phyloP scores from a whole-genome alignment of 2,113 vertebrate genomes.

The Aramus guarauna region DNA sequence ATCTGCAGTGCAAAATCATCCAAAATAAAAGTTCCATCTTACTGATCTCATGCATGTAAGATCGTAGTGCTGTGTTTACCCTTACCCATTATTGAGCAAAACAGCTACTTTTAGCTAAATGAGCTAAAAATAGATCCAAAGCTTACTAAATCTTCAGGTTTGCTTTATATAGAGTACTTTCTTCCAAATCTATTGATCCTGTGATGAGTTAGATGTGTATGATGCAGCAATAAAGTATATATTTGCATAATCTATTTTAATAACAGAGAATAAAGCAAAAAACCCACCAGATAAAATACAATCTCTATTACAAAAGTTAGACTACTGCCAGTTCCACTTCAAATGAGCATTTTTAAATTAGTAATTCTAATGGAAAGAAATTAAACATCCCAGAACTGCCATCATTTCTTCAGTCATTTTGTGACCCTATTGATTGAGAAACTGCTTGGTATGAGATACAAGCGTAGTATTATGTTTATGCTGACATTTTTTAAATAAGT shows the following conservation, averaged over 20 bases:
- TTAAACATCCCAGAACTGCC: neutral
- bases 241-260: neutral
- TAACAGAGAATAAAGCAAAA: neutral
- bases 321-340: neutral
- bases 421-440: neutral
- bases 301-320: neutral
- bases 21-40: neutral
- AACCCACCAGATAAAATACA: neutral
- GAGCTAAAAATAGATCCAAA: neutral
- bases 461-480: neutral
- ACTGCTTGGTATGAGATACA: neutral
- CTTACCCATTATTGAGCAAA: neutral
- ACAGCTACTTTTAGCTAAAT: neutral
- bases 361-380: neutral
- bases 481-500: neutral
- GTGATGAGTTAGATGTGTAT: neutral
- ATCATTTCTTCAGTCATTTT: neutral
- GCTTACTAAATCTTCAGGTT: neutral
- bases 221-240: neutral
- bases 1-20: neutral
- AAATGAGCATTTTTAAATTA: neutral
- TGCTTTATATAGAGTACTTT: neutral
- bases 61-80: neutral
- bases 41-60: neutral
- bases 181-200: neutral